Percentiles rank a stretch among this genome's conserved stretches.
Evolutionary conservation across 2,888 invertebrate genomes (phyloP).

Genomic region (Globia sparganii): DNA sequence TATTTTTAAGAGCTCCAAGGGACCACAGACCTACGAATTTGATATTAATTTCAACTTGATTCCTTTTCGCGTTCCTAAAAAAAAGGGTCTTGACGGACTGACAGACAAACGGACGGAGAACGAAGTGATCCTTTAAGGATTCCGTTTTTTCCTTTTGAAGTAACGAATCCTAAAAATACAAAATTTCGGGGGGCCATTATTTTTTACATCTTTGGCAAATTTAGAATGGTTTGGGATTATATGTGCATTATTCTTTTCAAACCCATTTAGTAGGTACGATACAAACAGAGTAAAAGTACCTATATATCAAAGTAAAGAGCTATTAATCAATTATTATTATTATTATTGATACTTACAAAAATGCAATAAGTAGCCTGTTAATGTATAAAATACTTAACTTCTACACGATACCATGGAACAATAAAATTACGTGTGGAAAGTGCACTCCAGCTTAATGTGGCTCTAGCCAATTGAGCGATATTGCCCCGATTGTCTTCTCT

Average conservation of each 20-base stretch:
- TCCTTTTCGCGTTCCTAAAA: too few relatives aligned
- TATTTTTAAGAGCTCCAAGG: too few relatives aligned
- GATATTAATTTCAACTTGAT: too few relatives aligned
- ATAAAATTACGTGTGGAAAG: slow-evolving; percentile 25
- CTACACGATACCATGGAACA: slow-evolving; percentile 1
- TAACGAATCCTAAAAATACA: too few relatives aligned
- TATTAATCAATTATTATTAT: background rate
- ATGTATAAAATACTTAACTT: slow-evolving; percentile 6
- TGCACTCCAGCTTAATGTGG: slow-evolving; percentile 37
- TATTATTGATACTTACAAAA: background rate
- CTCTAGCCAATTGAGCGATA: slow-evolving; percentile 41
- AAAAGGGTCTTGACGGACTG: too few relatives aligned
- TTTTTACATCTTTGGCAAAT: too few relatives aligned
- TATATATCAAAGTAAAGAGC: background rate
- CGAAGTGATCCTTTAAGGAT: too few relatives aligned
- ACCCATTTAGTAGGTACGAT: background rate
- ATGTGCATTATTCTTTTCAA: background rate
- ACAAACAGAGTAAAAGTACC: background rate
- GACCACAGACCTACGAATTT: too few relatives aligned
- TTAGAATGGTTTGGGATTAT: too few relatives aligned
- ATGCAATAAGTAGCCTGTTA: background rate
- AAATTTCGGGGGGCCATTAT: too few relatives aligned
- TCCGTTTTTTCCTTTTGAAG: too few relatives aligned
- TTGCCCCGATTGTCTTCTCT: slow-evolving; percentile 28
- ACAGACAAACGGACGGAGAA: too few relatives aligned